Percentiles rank a stretch among this genome's conserved stretches.
phyloP scores from a whole-genome alignment of 2,113 vertebrate species.

The Muscicapa adusta region DNA sequence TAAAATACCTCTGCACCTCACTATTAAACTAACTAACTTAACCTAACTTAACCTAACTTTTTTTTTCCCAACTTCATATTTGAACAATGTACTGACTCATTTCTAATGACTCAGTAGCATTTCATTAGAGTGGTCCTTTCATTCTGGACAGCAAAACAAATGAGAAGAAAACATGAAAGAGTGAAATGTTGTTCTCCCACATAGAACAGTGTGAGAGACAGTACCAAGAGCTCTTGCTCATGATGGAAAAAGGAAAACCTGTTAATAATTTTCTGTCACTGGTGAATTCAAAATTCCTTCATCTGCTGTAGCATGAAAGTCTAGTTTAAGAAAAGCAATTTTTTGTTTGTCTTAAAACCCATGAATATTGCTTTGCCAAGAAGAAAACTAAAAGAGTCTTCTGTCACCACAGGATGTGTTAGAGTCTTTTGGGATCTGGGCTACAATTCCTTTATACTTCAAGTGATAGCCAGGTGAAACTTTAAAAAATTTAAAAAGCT shows the following conservation, averaged over 20 bases:
- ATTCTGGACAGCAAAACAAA: not conserved
- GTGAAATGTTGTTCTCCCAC: not conserved
- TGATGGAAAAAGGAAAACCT: not conserved
- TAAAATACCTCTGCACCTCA: not conserved
- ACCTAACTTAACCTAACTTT: too few relatives aligned
- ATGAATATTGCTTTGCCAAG: not conserved
- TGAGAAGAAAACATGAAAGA: not conserved
- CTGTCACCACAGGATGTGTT: not conserved
- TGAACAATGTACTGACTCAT: not conserved
- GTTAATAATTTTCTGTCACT: not conserved
- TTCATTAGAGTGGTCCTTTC: not conserved
- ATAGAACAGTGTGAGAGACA: not conserved
- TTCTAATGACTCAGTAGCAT: not conserved
- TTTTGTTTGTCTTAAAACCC: not conserved
- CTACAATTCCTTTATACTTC: not conserved
- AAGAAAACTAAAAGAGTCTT: not conserved
- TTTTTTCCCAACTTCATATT: not conserved
- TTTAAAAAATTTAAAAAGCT: not conserved
- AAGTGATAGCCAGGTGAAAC: not conserved
- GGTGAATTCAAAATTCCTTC: not conserved
- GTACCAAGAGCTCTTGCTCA: not conserved
- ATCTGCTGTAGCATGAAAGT: not conserved
- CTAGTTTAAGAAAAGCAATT: not conserved
- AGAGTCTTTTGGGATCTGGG: not conserved
- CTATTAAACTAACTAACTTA: not conserved